Evolutionary conservation across 1,140 invertebrate genomes (phyloP), one percentile per base, ranked within the genome.

Genomic region (Trialeurodes vaporariorum): DNA sequence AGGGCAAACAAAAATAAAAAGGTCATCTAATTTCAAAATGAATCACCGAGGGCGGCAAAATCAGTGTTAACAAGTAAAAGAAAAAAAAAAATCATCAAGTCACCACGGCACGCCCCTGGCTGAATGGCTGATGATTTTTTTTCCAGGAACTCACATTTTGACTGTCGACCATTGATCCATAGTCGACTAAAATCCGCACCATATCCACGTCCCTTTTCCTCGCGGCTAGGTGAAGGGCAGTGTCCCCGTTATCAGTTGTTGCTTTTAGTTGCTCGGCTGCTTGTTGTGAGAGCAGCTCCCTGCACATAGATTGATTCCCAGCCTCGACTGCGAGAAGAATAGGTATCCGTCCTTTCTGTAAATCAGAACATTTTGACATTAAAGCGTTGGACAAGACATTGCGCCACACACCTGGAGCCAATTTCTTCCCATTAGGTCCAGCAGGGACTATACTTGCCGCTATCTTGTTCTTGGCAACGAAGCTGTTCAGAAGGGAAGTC

Each of bases 241-340:
- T 91, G 76, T 98, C 95, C 13, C 90, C 90, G 73, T 84, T 85
- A 59, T 85, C 85, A 21, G 88, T 87, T 40, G 86, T 84, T 67
- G 87, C 83, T 80, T 86, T 85, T 27, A 92, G 79, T 79, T 92
- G 88, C 76, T 92, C 90, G 68, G 88, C 81, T 69, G 91, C 87
- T 83, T 91, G 84, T 77, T 89, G 84, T 74, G 87, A 84, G 65
- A 98, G 82, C 24, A 98, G 83, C 80, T 98, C 95, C 71, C 90
- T 84, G 74, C 91, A 91, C 84, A 96, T 94, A 65, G 90, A 90
- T 76, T 94, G 88, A 79, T 96, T 97, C 17, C 94, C 94, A 40
- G 88, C 87, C 77, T 97, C 93, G 65, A 97, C 89, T 27, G 96
- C 93, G 72, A 95, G 80, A 74, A 97, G 87, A 72, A 98, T 81